phyloP scores from a whole-genome alignment of 2,888 invertebrate genomes.

The Machimus rusticus region DNA sequence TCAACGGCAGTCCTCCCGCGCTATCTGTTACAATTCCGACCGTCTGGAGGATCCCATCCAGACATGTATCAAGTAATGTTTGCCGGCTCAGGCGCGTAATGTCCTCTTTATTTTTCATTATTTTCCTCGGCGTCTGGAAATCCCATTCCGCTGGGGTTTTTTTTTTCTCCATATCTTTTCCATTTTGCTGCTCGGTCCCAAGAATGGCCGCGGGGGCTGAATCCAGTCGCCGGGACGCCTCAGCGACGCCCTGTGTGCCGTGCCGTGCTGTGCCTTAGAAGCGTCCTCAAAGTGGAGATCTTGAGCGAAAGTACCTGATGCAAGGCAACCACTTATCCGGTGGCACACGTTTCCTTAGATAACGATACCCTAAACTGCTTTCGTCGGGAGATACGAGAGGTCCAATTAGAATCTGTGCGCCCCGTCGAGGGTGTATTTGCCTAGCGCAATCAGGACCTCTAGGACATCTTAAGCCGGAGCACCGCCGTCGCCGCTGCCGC shows the following conservation, averaged over 20 bases:
- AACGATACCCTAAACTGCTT: slow-evolving; percentile 33
- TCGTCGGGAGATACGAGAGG: slow-evolving; percentile 14
- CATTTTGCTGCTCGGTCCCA: neutral
- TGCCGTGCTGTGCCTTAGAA: neutral
- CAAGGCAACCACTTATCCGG: slow-evolving; percentile 20
- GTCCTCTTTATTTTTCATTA: slow-evolving; percentile 37
- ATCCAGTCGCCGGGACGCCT: neutral
- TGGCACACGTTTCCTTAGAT: slow-evolving; percentile 36
- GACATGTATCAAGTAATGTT: slow-evolving; percentile 28
- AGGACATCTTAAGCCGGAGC: slow-evolving; percentile 1
- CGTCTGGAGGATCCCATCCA: slow-evolving; percentile 19
- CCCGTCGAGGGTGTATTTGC: slow-evolving; percentile 18
- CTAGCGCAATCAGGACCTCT: slow-evolving; percentile 20
- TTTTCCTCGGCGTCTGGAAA: slow-evolving; percentile 24
- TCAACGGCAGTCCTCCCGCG: neutral
- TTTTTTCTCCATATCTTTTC: neutral
- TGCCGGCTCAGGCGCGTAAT: slow-evolving; percentile 32
- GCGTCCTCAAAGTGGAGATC: neutral
- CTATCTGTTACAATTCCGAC: slow-evolving; percentile 1
- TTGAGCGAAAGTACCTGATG: slow-evolving; percentile 20
- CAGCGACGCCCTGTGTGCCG: neutral
- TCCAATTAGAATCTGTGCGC: slow-evolving; percentile 25
- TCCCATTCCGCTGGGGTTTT: neutral
- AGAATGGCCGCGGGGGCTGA: neutral
- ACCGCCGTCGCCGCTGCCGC: neutral